Base-by-base conservation (phyloP, 2,888 invertebrate genomes). In the Nudaria mundana region DNA sequence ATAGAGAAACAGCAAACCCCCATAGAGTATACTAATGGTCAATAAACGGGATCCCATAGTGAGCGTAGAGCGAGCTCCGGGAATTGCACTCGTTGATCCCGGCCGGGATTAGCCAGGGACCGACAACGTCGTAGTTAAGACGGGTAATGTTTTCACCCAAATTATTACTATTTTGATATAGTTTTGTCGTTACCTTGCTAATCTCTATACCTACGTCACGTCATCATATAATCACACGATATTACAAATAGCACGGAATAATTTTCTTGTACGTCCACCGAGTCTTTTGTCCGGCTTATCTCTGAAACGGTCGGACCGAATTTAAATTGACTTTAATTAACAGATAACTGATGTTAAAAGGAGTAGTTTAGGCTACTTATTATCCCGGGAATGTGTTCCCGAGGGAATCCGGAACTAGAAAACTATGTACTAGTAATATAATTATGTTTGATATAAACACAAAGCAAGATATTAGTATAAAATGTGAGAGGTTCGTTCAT, bases 401-500 rank as follows among this genome's bases (percentile, higher is more conserved):
- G n/a, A n/a, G n/a, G n/a, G n/a, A n/a, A n/a, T n/a, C n/a, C n/a
- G n/a, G n/a, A n/a, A n/a, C n/a, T n/a, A n/a, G n/a, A n/a, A n/a
- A n/a, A n/a, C 20, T 20, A 20, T 3, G 7, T 20, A 20, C 20
- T 18, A 18, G 3, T 18, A 18, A 13, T 8, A 2, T 13, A 12
- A 26, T 13, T 26, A 1, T 26, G 26, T 26, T 28, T 14, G 4
- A 15, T 4, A 12, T 28, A 13, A 15, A 45, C 43, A 38, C 45
- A 40, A 39, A 38, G 41, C 35, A 40, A 52, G 50, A 52, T 57
- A 55, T 60, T 55, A 55, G 55, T 46, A 37, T 50, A 48, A 60
- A 62, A 63, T 64, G 60, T 65, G 66, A 57, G 63, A 59, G 74
- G 70, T 76, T 75, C 72, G 70, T 75, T 82, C 80, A 82, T 82